phyloP scores from a whole-genome alignment of 2,888 invertebrate genomes.

The Anoplius nigerrimus region DNA sequence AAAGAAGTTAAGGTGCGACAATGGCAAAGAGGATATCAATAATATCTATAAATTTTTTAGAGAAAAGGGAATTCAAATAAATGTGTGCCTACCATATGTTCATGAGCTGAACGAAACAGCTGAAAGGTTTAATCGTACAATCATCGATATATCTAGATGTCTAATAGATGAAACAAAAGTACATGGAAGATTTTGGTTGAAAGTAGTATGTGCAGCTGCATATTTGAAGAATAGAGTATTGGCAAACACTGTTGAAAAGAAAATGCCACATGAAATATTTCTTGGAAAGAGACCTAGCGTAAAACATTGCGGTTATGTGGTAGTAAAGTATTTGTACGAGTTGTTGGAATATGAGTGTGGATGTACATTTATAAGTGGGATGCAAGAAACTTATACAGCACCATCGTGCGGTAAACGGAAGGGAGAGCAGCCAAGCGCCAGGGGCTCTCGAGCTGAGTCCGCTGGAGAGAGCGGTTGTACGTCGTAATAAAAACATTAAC shows the following conservation, averaged over 20 bases:
- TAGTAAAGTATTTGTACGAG: too few species aligned
- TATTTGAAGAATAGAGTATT: slow-evolving; percentile 15
- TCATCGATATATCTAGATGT: slow-evolving; percentile 4
- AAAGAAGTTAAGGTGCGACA: not conserved
- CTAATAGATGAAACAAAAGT: slow-evolving; percentile 6
- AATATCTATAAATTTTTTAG: not conserved
- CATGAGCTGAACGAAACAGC: slow-evolving; percentile 6
- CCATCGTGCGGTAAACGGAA: too few species aligned
- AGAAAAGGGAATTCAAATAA: not conserved
- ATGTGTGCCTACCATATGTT: slow-evolving; percentile 5
- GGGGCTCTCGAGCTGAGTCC: too few species aligned
- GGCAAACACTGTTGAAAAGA: slow-evolving; percentile 5
- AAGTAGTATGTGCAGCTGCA: slow-evolving; percentile 10
- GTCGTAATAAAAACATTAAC: too few species aligned
- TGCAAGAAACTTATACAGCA: too few species aligned
- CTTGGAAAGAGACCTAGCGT: not conserved
- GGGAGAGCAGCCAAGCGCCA: too few species aligned
- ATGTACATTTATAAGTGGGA: too few species aligned
- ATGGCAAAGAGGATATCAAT: not conserved
- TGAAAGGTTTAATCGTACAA: not conserved
- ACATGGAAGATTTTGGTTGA: slow-evolving; percentile 7
- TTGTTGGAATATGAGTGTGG: too few species aligned
- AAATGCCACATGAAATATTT: slow-evolving; percentile 10
- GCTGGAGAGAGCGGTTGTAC: too few species aligned
- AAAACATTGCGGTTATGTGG: too few species aligned